Percentiles rank a stretch among this genome's conserved stretches.
Conservation (phyloP, 2,888 invertebrate genomes). For the Amorpha juglandis region DNA sequence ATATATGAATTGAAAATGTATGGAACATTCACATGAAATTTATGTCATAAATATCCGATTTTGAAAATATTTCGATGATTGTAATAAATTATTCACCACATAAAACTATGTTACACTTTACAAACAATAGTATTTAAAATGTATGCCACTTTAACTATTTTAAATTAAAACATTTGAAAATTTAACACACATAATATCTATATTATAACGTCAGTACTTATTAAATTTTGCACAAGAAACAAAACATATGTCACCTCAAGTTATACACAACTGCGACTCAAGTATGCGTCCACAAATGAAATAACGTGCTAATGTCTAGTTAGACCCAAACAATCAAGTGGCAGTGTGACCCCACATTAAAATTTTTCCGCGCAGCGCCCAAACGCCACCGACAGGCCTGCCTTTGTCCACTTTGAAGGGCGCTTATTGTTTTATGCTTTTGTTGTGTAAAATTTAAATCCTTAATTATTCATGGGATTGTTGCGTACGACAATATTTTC, state of each 20-base stretch:
- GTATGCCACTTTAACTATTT: too few species aligned
- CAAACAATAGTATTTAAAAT: too few species aligned
- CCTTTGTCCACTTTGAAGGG: slow-evolving; percentile 80
- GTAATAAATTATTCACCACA: too few species aligned
- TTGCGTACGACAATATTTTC: slow-evolving; percentile 82
- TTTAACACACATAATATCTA: not conserved
- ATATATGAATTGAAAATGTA: too few species aligned
- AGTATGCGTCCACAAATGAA: slow-evolving; percentile 6
- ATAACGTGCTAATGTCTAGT: slow-evolving; percentile 46
- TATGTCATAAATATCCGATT: too few species aligned
- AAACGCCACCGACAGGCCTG: slow-evolving; percentile 74
- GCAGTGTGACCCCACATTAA: slow-evolving; percentile 60
- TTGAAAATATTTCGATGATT: too few species aligned
- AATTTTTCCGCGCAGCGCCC: slow-evolving; percentile 65
- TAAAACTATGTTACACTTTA: too few species aligned
- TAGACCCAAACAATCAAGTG: slow-evolving; percentile 21
- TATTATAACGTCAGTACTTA: too few species aligned
- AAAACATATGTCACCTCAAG: not conserved
- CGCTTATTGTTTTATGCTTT: slow-evolving; percentile 82
- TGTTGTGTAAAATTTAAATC: slow-evolving; percentile 83
- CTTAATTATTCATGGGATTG: slow-evolving; percentile 84
- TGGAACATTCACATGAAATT: too few species aligned
- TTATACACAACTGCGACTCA: not conserved
- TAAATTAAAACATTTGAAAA: too few species aligned
- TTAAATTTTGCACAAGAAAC: not conserved